Conservation (phyloP, 2,888 invertebrate genomes). For the Drosophila greeni region DNA sequence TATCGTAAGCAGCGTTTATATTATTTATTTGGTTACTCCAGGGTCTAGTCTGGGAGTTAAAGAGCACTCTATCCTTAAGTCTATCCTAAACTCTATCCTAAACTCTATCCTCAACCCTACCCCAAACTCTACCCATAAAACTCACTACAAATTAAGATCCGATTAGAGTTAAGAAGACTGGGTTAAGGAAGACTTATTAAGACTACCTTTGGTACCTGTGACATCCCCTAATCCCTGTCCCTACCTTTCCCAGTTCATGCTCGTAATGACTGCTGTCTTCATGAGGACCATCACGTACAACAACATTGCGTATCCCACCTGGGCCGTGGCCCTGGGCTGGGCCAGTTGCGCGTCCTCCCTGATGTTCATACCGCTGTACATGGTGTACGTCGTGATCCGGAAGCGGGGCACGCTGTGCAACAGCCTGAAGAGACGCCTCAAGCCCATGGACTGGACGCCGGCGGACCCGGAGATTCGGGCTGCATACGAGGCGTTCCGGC, state of each 20-base stretch:
- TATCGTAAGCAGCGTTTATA: slow-evolving; percentile 80
- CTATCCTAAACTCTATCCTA: too few relatives aligned
- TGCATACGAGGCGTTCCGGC: slow-evolving; percentile 59
- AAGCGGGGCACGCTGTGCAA: slow-evolving; percentile 72
- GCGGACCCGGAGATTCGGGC: slow-evolving; percentile 71
- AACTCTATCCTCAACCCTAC: too few relatives aligned
- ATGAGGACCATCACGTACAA: slow-evolving; percentile 81
- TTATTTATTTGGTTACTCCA: too few relatives aligned
- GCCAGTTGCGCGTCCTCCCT: slow-evolving; percentile 84
- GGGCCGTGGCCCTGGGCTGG: slow-evolving; percentile 84
- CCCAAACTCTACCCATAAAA: too few relatives aligned
- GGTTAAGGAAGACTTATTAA: background rate
- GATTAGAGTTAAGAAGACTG: too few relatives aligned
- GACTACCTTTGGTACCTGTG: background rate
- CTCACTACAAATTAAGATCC: too few relatives aligned
- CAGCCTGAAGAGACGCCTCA: slow-evolving; percentile 76
- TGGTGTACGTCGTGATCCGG: slow-evolving; percentile 80
- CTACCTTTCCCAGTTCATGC: slow-evolving; percentile 78
- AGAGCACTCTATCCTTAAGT: too few relatives aligned
- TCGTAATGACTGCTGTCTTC: slow-evolving; percentile 82
- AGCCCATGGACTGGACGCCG: slow-evolving; percentile 82
- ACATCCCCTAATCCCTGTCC: background rate
- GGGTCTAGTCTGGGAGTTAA: too few relatives aligned
- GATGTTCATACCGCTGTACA: slow-evolving; percentile 86
- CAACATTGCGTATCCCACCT: slow-evolving; percentile 80